A percentile compares a stretch with the other conserved stretches of the same genome.
These are phyloP conservation scores for Mormyrus lacerda DNA, from an alignment of 2,113 vertebrate genomes.

Conservation along the genomic window DNA sequence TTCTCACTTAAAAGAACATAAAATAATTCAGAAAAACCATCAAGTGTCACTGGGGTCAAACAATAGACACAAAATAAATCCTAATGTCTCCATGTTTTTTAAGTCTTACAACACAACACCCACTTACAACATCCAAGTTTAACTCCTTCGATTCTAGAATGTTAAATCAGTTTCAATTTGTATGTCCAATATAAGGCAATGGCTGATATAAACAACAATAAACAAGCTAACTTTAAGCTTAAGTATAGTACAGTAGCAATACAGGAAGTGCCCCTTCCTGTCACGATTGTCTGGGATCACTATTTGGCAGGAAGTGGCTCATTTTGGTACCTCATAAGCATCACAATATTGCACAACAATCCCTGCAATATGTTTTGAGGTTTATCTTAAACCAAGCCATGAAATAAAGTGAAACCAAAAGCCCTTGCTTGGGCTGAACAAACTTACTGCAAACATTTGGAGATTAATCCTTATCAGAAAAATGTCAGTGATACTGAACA, in stretches of 20 bases:
- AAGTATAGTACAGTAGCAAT: slow-evolving; percentile 24
- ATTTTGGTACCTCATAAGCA: slow-evolving; percentile 23
- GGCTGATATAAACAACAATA: background rate
- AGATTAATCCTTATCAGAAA: slow-evolving; percentile 17
- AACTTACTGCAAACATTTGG: slow-evolving; percentile 7
- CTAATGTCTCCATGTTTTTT: background rate
- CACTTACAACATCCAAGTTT: no score
- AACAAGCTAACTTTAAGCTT: slow-evolving; percentile 8
- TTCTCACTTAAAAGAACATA: background rate
- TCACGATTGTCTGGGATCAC: slow-evolving; percentile 22
- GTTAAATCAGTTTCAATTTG: background rate
- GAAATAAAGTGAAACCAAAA: background rate
- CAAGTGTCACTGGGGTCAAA: background rate
- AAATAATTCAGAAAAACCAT: background rate
- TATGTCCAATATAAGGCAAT: background rate
- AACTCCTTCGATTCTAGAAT: background rate
- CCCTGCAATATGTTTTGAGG: background rate
- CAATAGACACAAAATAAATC: background rate
- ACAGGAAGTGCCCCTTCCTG: slow-evolving; percentile 32
- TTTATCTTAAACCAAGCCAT: background rate
- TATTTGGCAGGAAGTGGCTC: slow-evolving; percentile 33
- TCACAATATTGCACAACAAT: slow-evolving; percentile 13
- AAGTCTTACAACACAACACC: background rate
- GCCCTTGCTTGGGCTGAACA: background rate
- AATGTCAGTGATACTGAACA: slow-evolving; percentile 13